These are phyloP conservation scores for Drosophila baimaii DNA, from an alignment of 1,140 invertebrate species.

Conservation along the genomic window DNA sequence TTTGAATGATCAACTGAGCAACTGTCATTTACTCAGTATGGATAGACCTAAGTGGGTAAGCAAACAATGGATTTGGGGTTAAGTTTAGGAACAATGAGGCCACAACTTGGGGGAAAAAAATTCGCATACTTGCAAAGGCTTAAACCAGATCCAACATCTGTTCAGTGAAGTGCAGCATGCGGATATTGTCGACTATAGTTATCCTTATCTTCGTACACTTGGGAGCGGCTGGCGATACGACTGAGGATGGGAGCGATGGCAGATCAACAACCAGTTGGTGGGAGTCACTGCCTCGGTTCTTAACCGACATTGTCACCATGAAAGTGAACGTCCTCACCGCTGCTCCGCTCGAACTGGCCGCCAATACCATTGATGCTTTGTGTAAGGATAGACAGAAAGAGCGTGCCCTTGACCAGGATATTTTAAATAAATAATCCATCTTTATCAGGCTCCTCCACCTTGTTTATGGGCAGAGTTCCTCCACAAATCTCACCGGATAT, in stretches of 20 bases:
- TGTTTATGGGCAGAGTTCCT: constrained; percentile 51
- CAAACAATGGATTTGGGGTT: constrained; percentile 32
- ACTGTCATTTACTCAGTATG: constrained; percentile 20
- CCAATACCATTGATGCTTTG: constrained; percentile 51
- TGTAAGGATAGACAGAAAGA: constrained; percentile 38
- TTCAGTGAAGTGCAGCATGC: constrained; percentile 11
- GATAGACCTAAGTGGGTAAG: constrained; percentile 1
- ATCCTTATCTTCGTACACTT: constrained; percentile 10
- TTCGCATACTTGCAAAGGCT: constrained; percentile 14
- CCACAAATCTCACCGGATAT: constrained; percentile 68
- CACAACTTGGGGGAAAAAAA: constrained; percentile 5
- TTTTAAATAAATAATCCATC: not conserved
- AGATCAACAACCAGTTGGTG: constrained; percentile 41
- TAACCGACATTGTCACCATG: constrained; percentile 54
- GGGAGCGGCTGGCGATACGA: constrained; percentile 3
- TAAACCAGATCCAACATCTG: constrained; percentile 15
- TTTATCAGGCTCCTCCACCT: constrained; percentile 57
- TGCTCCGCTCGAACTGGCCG: constrained; percentile 52
- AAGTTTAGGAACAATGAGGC: constrained; percentile 21
- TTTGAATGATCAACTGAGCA: constrained; percentile 18
- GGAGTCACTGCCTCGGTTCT: constrained; percentile 40
- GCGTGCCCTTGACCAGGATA: too few species aligned
- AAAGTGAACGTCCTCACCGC: constrained; percentile 62
- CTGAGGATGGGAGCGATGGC: not conserved
- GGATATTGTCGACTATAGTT: constrained; percentile 11